Base-by-base conservation (phyloP, 2,797 vertebrate species). In the Tympanoctomys barrerae region DNA sequence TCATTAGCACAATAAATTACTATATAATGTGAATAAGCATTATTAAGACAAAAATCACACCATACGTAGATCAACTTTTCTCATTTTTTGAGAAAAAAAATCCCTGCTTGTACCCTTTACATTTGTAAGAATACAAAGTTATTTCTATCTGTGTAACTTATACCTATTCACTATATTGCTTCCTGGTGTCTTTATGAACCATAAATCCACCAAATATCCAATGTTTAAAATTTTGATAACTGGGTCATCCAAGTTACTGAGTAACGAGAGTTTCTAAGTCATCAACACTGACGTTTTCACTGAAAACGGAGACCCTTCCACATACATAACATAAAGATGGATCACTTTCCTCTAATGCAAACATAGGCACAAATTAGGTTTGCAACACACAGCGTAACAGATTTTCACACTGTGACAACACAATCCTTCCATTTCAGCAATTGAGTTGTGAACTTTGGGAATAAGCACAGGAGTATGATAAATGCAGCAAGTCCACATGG, bases 371-470 rank as follows among this genome's bases (percentile, higher is more conserved):
- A 96, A 57, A 57, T 36, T 24, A 39, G 0, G 42, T 10, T 84
- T 93, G 31, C 62, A 28, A 18, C 3, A 89, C 4, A 90, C 4
- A 79, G 61, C 36, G 84, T 62, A 70, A 54, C 78, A 64, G 85
- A 90, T 52, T 39, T 93, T 6, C 96, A 85, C 64, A 90, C 85
- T 79, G 39, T 92, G 54, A 92, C 18, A 80, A 31, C 3, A 92
- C 83, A 82, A 96, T 87, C 79, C 70, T 97, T 96, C 28, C 3
- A 39, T 95, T 86, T 95, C 22, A 83, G 85, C 16, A 90, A 80
- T 42, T 85, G 64, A 57, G 68, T 79, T 71, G 92, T 82, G 70
- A 97, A 89, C 96, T 93, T 54, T 86, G 85, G 89, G 84, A 97
- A 97, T 88, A 91, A 94, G 75, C 77, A 93, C 87, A 86, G 84